A percentile compares a stretch with the other conserved stretches of the same genome.
Conservation (phyloP, 2,888 invertebrate species). For the Tenthredo amoena region DNA sequence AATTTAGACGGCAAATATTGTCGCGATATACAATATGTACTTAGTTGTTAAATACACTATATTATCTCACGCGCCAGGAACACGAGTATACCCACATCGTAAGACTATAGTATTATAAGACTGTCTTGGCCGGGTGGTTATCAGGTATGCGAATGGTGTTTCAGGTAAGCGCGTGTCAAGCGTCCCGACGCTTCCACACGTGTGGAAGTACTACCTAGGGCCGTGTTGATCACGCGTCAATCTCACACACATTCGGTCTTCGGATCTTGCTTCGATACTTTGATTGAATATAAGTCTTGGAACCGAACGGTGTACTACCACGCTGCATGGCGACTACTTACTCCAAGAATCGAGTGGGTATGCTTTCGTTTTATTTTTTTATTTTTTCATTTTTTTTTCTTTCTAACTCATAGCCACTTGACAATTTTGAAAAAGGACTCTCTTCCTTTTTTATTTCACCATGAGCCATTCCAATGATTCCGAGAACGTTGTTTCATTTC, state of each 20-base stretch:
- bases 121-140: slow-evolving; percentile 30
- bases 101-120: background rate
- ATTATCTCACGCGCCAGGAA: background rate
- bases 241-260: slow-evolving; percentile 29
- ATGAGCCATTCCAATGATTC: too few species aligned
- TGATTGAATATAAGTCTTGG: background rate
- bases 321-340: background rate
- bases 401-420: background rate
- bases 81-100: background rate
- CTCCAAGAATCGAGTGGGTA: background rate
- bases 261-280: slow-evolving; percentile 18
- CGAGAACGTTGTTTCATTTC: too few species aligned
- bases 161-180: slow-evolving; percentile 70
- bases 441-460: too few species aligned
- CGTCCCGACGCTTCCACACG: slow-evolving; percentile 60
- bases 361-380: too few species aligned
- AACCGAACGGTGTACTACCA: background rate
- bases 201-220: slow-evolving; percentile 61
- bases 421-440: background rate
- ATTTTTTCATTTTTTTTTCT: too few species aligned
- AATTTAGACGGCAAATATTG: background rate
- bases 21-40: background rate
- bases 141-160: slow-evolving; percentile 70
- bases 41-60: background rate
- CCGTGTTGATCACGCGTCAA: slow-evolving; percentile 46